phyloP scores from a whole-genome alignment of 23 tunicate genomes.

The Ascidia mentula region DNA sequence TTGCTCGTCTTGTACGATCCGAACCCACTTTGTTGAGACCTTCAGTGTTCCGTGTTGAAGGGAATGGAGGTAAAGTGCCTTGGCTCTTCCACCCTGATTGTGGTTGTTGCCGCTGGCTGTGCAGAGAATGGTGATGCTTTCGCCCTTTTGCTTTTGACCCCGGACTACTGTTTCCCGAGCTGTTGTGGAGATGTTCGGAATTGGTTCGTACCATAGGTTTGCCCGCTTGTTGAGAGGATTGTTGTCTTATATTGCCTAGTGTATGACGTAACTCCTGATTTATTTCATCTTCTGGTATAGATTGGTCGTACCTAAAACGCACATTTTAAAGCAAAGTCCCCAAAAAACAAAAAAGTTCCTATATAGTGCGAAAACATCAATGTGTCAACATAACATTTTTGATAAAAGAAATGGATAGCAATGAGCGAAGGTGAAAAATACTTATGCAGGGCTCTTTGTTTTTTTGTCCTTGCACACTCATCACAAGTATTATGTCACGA shows the following conservation, averaged over 20 bases:
- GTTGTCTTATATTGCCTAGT: conserved; percentile 31
- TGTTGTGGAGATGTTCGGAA: conserved; percentile 22
- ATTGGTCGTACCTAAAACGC: conserved; percentile 63
- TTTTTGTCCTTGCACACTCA: too few species aligned
- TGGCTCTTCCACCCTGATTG: not conserved
- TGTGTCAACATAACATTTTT: too few species aligned
- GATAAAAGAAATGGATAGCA: too few species aligned
- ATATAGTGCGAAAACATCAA: too few species aligned
- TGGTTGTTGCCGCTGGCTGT: conserved; percentile 1
- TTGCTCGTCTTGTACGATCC: not conserved
- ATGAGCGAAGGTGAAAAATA: too few species aligned
- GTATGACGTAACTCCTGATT: conserved; percentile 67
- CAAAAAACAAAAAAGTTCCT: too few species aligned
- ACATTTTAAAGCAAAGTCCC: too few species aligned
- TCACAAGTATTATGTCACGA: too few species aligned
- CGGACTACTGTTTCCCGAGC: not conserved
- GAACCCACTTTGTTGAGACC: not conserved
- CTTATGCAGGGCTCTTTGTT: too few species aligned
- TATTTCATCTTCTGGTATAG: conserved; percentile 85
- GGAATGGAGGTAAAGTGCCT: conserved; percentile 36
- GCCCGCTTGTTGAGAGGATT: conserved; percentile 20
- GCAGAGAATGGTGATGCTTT: conserved; percentile 26
- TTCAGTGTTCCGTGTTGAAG: conserved; percentile 9
- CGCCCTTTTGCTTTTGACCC: not conserved
- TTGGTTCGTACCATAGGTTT: conserved; percentile 42